Percentiles rank a stretch among this genome's conserved stretches.
Conservation (phyloP, 1,140 invertebrate species). For the Riptortus pedestris region DNA sequence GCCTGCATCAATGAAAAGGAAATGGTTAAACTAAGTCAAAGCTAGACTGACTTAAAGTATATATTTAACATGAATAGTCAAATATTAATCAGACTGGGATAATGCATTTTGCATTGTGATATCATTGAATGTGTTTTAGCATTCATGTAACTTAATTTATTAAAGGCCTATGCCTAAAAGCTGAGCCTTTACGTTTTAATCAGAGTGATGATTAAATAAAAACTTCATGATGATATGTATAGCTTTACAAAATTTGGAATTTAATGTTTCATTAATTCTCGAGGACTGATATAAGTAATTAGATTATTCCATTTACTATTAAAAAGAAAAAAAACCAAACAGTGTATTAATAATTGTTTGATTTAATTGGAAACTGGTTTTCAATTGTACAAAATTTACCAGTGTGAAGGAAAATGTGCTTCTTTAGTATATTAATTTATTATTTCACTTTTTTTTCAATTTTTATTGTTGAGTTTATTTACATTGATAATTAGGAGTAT, state of each 20-base stretch:
- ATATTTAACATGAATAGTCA: not conserved
- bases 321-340: not conserved
- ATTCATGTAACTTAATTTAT: conserved; percentile 13
- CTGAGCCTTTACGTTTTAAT: not conserved
- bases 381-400: too few species aligned
- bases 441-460: too few species aligned
- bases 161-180: not conserved
- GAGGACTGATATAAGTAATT: conserved; percentile 3
- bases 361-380: too few species aligned
- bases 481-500: too few species aligned
- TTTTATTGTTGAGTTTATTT: too few species aligned
- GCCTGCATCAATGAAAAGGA: too few species aligned
- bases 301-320: not conserved
- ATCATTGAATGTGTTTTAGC: conserved; percentile 22
- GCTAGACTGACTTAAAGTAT: conserved; percentile 4
- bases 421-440: too few species aligned
- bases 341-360: not conserved
- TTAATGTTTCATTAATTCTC: conserved; percentile 1
- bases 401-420: too few species aligned
- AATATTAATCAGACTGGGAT: conserved; percentile 13
- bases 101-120: conserved; percentile 19
- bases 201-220: not conserved
- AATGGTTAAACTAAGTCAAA: conserved; percentile 19
- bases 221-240: not conserved
- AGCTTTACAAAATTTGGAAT: conserved; percentile 12